Evolutionary conservation across 2,888 invertebrate species (phyloP), one percentile per base, ranked within the genome.

Genomic region (Noctua fimbriata): DNA sequence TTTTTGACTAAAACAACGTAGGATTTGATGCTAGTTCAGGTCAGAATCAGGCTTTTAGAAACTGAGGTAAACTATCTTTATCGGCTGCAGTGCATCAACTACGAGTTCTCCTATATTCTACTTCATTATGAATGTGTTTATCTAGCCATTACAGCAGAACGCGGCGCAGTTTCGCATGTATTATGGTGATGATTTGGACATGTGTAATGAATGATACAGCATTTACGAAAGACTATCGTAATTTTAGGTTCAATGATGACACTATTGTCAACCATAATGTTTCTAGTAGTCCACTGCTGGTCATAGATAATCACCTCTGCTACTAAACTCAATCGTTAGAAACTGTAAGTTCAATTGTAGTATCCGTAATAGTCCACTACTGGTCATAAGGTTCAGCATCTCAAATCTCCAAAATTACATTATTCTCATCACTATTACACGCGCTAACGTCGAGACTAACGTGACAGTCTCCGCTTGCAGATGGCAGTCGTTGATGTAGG

Each of bases 401-500:
- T 83, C 49, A 58, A 69, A 16, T 36, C 18, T 36, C 7, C 24
- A 18, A 32, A 14, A 41, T 52, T 2, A 32, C 41, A 52, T 18
- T 44, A 14, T 67, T 44, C 18, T 73, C 36, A 41, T 74, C 72
- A 58, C 28, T 75, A 66, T 82, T 73, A 24, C 63, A 21, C 49
- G 32, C 47, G 49, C n/a, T 3, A 36, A 70, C 60, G 44, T 55
- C n/a, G 12, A 4, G 52, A 73, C 32, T 5, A 63, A 41, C 24
- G n/a, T 5, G 10, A 36, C 32, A 55, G 65, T 65, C n/a, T 69
- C 69, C 55, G 58, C 60, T 73, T 75, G 73, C 69, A 87, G 84
- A 84, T 79, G 74, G 60, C 72, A 77, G 47, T 86, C 69, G 75
- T 72, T 78, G 63, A 78, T 74, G 71, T 84, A n/a, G n/a, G n/a